Conservation (phyloP, 2,797 vertebrate species). For the Allochrocebus solatus region DNA sequence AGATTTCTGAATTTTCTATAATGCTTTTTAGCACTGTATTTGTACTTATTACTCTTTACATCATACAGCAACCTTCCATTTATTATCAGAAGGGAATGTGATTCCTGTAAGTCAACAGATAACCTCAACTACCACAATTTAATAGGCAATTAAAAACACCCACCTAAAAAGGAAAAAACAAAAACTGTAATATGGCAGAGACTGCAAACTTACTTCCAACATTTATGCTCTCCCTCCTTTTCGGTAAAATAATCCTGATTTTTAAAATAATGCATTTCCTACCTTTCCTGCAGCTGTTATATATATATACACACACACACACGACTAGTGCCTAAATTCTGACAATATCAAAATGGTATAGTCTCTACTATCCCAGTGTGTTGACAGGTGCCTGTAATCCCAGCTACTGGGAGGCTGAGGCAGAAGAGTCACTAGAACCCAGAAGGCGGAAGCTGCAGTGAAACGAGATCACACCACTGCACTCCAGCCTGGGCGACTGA, state of each 20-base stretch:
- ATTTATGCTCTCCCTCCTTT: not conserved
- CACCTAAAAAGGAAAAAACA: not conserved
- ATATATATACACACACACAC: not conserved
- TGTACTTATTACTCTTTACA: not conserved
- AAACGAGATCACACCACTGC: too few species aligned
- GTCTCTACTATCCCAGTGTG: too few species aligned
- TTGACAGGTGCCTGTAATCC: too few species aligned
- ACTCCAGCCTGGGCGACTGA: too few species aligned
- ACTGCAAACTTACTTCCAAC: not conserved
- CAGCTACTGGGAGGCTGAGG: too few species aligned
- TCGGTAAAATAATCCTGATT: not conserved
- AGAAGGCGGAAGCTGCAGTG: too few species aligned
- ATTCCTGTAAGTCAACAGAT: not conserved
- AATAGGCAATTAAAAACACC: not conserved
- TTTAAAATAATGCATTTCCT: not conserved
- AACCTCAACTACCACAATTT: not conserved
- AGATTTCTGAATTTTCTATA: not conserved
- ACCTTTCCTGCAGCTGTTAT: not conserved
- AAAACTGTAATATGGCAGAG: not conserved
- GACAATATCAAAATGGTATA: not conserved
- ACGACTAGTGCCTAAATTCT: not conserved
- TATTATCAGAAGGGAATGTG: not conserved
- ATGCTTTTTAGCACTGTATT: not conserved
- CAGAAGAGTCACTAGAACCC: too few species aligned
- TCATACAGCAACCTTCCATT: not conserved